These are phyloP conservation scores for Paragorgia papillata DNA, from an alignment of 92 coral and sea anemone genomes.

Conservation along the genomic window DNA sequence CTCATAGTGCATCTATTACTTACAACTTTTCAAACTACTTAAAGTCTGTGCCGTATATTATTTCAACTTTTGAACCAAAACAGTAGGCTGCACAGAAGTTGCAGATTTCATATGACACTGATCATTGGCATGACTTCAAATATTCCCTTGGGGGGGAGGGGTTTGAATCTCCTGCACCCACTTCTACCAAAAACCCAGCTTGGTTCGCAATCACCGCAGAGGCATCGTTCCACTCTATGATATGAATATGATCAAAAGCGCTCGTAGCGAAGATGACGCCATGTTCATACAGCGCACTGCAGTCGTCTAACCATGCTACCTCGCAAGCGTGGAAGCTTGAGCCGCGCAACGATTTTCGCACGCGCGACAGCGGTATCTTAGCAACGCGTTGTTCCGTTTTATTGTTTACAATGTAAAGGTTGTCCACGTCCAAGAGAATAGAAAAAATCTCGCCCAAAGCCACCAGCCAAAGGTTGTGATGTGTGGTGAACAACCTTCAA, in stretches of 20 bases:
- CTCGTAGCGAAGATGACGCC: slow-evolving; percentile 74
- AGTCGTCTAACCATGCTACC: slow-evolving; percentile 67
- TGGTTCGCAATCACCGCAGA: no score
- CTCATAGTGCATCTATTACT: no score
- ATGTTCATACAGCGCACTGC: neutral
- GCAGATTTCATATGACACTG: no score
- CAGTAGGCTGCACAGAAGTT: no score
- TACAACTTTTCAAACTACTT: no score
- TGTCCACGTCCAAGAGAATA: slow-evolving; percentile 70
- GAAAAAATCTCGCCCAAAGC: slow-evolving; percentile 80
- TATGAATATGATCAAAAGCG: slow-evolving; percentile 79
- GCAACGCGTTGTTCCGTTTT: slow-evolving; percentile 70
- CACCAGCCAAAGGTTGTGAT: slow-evolving; percentile 82
- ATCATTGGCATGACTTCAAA: no score
- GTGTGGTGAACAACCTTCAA: slow-evolving; percentile 65
- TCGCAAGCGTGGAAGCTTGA: slow-evolving; percentile 81
- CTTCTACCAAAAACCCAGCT: no score
- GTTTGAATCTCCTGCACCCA: no score
- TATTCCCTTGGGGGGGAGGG: no score
- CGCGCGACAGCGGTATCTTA: slow-evolving; percentile 67
- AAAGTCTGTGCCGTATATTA: no score
- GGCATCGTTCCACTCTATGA: slow-evolving; percentile 68
- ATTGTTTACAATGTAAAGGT: slow-evolving; percentile 68
- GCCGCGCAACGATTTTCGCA: slow-evolving; percentile 77
- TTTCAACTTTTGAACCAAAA: no score